Evolutionary conservation across 2,113 vertebrate genomes (phyloP), one percentile per base, ranked within the genome.

Genomic region (Petrocephalus zakoni): DNA sequence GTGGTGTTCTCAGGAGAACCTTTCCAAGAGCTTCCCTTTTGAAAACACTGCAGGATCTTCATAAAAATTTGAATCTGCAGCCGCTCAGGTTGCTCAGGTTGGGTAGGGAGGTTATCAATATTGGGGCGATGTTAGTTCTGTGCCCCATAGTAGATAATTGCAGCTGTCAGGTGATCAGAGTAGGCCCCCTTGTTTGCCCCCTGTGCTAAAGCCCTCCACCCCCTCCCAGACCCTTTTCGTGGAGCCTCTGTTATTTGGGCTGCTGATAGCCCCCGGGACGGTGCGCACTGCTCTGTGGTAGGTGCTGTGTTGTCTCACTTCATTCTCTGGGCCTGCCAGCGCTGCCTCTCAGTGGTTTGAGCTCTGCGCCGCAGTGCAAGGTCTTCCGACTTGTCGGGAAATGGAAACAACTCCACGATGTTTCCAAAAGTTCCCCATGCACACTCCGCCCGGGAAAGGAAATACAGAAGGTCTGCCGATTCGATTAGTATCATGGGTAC

Each of bases 151-250:
- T 29, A 75, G 68, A 29, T 75, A 37, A 75, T 17, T 55, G n/a
- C 51, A 49, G 25, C 25, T 86, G 84, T 56, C 84, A 56, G 49
- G 84, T 86, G 84, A 86, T 86, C 84, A 86, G 84, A 86, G 52
- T n/a, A n/a, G n/a, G n/a, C n/a, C n/a, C n/a, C n/a, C n/a, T n/a
- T n/a, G 21, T 19, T 82, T 49, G 42, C 22, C 68, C 68, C 25
- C 1, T 37, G 68, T 37, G 68, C 68, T 37, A n/a, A 7, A 15
- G 15, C 13, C 68, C 15, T 78, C 15, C 29, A 7, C 15, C 72
- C 72, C 34, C 68, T 13, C 29, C 19, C n/a, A 4, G 47, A 51
- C 21, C n/a, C n/a, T 15, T 85, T 52, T 22, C 52, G 25, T 85
- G 82, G 82, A 5, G 82, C 46, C 9, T 51, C 82, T 85, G 52